Evolutionary conservation across 2,113 vertebrate species (phyloP).

Genomic region (Corynorhinus townsendii): DNA sequence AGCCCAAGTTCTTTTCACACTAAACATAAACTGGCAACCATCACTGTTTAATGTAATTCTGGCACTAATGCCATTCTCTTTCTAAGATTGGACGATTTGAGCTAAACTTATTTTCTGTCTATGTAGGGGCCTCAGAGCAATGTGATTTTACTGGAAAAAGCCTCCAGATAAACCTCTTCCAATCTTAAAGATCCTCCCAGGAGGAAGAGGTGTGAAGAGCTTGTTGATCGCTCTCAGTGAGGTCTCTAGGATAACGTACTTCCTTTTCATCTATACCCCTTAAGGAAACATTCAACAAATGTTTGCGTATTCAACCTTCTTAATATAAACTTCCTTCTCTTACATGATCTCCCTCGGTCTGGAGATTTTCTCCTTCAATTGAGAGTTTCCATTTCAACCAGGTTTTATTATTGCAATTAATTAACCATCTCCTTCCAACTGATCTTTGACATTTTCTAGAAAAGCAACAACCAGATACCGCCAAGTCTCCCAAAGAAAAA

Average conservation of each 20-base stretch:
- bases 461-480: background rate
- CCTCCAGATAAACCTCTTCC: background rate
- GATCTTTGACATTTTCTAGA: background rate
- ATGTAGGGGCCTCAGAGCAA: background rate
- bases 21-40: background rate
- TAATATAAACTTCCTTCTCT: background rate
- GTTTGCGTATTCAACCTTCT: background rate
- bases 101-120: background rate
- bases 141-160: background rate
- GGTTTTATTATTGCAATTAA: background rate
- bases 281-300: background rate
- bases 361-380: background rate
- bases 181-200: background rate
- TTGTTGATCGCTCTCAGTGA: background rate
- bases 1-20: slow-evolving; percentile 1
- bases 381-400: background rate
- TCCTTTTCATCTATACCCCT: background rate
- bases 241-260: background rate
- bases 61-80: background rate
- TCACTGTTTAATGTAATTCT: background rate
- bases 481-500: background rate
- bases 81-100: background rate
- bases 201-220: background rate
- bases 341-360: background rate
- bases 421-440: slow-evolving; percentile 15